Base-by-base conservation (phyloP, 1,140 invertebrate genomes). In the Orius laevigatus region DNA sequence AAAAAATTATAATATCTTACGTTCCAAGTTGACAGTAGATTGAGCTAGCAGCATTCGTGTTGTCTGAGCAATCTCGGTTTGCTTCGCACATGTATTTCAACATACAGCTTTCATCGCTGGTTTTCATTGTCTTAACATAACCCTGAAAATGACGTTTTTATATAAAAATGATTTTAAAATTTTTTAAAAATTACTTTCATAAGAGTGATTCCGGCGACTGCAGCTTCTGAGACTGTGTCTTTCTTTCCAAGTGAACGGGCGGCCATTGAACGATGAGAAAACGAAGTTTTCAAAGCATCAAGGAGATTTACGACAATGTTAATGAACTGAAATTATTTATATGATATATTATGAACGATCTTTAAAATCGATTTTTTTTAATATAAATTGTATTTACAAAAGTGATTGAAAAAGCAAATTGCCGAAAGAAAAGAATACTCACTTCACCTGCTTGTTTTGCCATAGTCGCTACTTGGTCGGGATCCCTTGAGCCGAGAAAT, bases 401-500 rank as follows among this genome's bases (percentile, higher is more conserved):
- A 16, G 15, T 38, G 36, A 3, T 3, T 38, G n/a, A 38, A 16
- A 6, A 34, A 34, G 33, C 33, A 8, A 38, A 38, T 12, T 38
- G n/a, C n/a, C n/a, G n/a, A n/a, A n/a, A n/a, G n/a, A n/a, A 38
- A 38, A 38, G 14, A 41, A 45, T 60, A 72, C 79, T 75, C 81
- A 90, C 86, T 83, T 91, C 84, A 66, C 84, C 81, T 65, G 85
- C 84, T 70, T 91, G 85, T 70, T 87, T 87, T 69, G 84, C 85
- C 80, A 89, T 85, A 65, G 78, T 78, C 67, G 83, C 78, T 60
- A 88, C 80, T 69, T 86, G 83, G 65, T 84, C 78, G 59, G 83
- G 82, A 71, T 90, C 80, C 75, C 82, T 82, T 65, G 79, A 75
- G 70, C 85, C 84, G 65, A 89, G 76, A 69, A 89, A 73, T 65